phyloP scores from a whole-genome alignment of 2,797 vertebrate species.

The Somateria mollissima region DNA sequence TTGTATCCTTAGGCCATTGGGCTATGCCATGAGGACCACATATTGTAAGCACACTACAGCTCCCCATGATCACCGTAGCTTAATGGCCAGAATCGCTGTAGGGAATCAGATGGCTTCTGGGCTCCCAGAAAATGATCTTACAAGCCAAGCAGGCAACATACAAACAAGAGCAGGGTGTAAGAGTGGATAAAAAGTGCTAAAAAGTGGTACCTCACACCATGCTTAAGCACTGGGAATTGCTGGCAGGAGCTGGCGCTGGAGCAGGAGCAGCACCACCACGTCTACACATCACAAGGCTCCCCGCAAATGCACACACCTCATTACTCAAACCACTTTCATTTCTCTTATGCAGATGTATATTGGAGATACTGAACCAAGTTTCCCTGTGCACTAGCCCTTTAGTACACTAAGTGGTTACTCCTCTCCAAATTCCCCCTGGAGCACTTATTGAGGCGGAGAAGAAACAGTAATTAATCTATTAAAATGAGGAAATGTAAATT shows the following conservation, averaged over 20 bases:
- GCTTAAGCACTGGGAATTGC: background rate
- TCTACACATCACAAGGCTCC: background rate
- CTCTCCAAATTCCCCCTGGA: background rate
- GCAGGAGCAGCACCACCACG: background rate
- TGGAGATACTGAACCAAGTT: background rate
- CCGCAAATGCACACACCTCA: background rate
- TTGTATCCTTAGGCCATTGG: background rate
- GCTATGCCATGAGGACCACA: background rate
- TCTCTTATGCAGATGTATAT: background rate
- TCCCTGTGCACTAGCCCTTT: background rate
- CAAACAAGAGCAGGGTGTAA: background rate
- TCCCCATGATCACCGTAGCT: background rate
- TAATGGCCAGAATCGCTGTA: background rate
- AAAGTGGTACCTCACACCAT: accelerated
- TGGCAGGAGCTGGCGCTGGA: background rate
- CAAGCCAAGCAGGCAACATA: background rate
- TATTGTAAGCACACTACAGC: background rate
- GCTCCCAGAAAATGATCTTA: background rate
- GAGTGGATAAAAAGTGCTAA: background rate
- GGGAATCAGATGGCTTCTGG: background rate
- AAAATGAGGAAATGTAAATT: background rate
- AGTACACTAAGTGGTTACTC: background rate
- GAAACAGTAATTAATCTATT: background rate
- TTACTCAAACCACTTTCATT: background rate
- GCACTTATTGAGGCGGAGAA: background rate